These are phyloP conservation scores for Rhinolophus sinicus DNA, from an alignment of 2,113 vertebrate species.

Conservation along the genomic window DNA sequence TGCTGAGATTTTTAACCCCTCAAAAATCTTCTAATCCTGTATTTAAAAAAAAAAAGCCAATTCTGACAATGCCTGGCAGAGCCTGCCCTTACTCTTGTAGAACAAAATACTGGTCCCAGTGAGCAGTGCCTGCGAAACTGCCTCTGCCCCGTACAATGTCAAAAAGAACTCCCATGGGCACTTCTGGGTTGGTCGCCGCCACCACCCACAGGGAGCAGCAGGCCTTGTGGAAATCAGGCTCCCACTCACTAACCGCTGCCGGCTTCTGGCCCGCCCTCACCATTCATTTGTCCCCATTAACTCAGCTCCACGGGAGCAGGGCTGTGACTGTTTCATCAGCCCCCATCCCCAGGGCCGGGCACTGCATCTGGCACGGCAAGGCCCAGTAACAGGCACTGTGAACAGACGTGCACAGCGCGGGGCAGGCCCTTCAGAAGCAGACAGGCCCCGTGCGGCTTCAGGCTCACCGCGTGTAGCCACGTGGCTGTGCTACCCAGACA, in stretches of 20 bases:
- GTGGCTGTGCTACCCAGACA: fast-evolving
- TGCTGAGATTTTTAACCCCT: background rate
- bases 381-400: fast-evolving
- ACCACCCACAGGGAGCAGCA: background rate
- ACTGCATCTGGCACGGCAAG: background rate
- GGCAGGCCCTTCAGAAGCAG: background rate
- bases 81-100: background rate
- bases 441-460: background rate
- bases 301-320: background rate
- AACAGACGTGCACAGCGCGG: background rate
- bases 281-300: background rate
- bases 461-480: background rate
- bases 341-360: background rate
- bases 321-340: background rate
- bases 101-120: fast-evolving
- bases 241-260: no score
- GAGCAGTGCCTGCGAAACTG: background rate
- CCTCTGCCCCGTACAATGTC: fast-evolving
- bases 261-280: fast-evolving
- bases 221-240: background rate
- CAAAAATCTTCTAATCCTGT: background rate
- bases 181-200: fast-evolving
- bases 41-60: background rate
- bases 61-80: background rate
- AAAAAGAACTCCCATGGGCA: fast-evolving